Evolutionary conservation across 2,113 vertebrate genomes (phyloP), one percentile per base, ranked within the genome.

Genomic region (Nannobrachium achirus): DNA sequence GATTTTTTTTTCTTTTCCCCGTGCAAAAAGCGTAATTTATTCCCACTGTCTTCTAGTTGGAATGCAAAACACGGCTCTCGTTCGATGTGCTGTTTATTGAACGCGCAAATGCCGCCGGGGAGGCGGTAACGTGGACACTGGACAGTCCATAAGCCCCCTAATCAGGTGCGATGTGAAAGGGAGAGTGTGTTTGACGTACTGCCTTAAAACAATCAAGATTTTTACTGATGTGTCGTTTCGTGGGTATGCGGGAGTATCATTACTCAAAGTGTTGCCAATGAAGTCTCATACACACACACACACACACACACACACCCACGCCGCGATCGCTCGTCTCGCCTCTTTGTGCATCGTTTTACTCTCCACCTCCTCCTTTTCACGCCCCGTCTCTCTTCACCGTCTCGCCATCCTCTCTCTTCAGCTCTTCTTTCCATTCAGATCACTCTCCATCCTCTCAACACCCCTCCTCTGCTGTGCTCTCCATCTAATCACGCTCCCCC

Each of bases 211-310:
- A 66, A 55, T 63, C 45, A 13, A n/a, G 5, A 49, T 65, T 53
- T 33, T 49, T 71, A 69, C 16, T 75, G 82, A 85, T 75, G 77
- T 79, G 64, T 84, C 81, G 73, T 75, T 85, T 83, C 63, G 67
- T 69, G 64, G n/a, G 67, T 63, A 63, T 66, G 74, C 63, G 13
- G 66, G 71, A 20, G 74, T 79, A 79, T 83, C 82, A 76, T 81
- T 74, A 76, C 78, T 83, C 75, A 76, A 33, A 33, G 79, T 4
- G 9, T 10, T 41, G 67, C 66, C 72, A 64, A 5, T 33, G 25
- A 33, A 33, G 1, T 4, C 50, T 57, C 20, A 15, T 13, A 2
- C 16, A 18, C 15, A 33, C 25, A 33, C 25, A 33, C 25, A 33
- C 25, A 4, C 25, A 25, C 20, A 25, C 20, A 25, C 20, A 25